Evolutionary conservation across 1,140 invertebrate genomes (phyloP), one percentile per base, ranked within the genome.

Genomic region (Varroa destructor): DNA sequence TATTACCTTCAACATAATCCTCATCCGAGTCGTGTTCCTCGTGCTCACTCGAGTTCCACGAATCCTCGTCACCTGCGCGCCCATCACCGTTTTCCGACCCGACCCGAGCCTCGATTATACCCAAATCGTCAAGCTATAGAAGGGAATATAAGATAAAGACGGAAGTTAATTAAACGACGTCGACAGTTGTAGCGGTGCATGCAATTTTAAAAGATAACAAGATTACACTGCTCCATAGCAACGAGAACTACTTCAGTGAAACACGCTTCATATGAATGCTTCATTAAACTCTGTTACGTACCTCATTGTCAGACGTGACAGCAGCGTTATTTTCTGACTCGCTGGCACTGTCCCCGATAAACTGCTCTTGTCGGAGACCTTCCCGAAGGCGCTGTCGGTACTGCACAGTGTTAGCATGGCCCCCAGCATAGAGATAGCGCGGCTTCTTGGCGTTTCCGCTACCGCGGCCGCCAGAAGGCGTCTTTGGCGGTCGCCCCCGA

Each of bases 1-100:
- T 25, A 25, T 25, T 6, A 55, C 43, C 25, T 43, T 71, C 57
- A 71, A 40, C 43, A 43, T 61, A 40, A 12, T 75, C 74, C 25
- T 74, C 77, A 74, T 77, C 77, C 55, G 75, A 76, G 46, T 71
- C 71, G 6, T 71, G 40, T 43, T 56, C 71, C 37, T 55, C 37
- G 71, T 56, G 40, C 37, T 55, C 37, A 43, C 37, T 61, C n/a
- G 71, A 43, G 37, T 40, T 36, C 14, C 70, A 25, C 1, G 25
- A 25, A 3, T 74, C 75, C 55, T 75, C 74, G 43, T 51, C 46
- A 51, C 46, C 46, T 51, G 46, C 46, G 8, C 46, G 46, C 4
- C 4, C 46, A 51, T 25, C 25, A 25, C 25, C 25, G 25, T 51
- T 51, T 51, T 71, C 71, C 71, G 71, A 71, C 51, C 71, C 70